Evolutionary conservation across 2,797 vertebrate genomes (phyloP), one percentile per base, ranked within the genome.

Genomic region (Sebastes oblongus): DNA sequence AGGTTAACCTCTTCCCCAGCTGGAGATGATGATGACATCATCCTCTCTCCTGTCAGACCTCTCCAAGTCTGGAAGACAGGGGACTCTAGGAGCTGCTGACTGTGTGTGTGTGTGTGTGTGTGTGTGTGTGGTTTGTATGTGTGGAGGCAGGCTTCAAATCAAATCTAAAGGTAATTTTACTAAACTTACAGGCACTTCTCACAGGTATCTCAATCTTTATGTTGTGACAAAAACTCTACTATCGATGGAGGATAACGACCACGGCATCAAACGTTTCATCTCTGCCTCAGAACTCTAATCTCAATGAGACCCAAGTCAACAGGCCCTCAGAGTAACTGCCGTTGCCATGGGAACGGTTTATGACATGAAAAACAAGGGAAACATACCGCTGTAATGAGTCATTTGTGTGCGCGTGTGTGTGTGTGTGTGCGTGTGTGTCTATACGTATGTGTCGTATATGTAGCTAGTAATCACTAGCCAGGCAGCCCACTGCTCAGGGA

Each of bases 331-430:
- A 90, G 84, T 69, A 85, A 86, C 81, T 81, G 62, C 83, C 71
- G 86, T 92, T 91, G 80, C 86, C 91, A 93, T 92, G 88, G 92
- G 61, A 94, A 91, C 90, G 3, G 90, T 94, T 93, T 94, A 92
- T 90, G 88, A 91, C 91, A 90, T 91, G 87, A 91, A 94, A 93
- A 93, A 94, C 89, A 91, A 90, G 91, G 86, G 91, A 93, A 94
- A 93, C 89, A 93, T 94, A 93, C 90, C 85, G 1, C 77, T 90
- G 62, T 91, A 92, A 92, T 92, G 91, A 94, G 85, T 93, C 84
- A 92, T 89, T 89, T 87, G 50, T 87, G 86, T 82, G 69, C 77
- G 71, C 46, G 69, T 73, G 50, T 42, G 24, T 24, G 24, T 24
- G 24, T 14, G 36, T 39, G 65, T 27, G 30, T 54, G 72, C 66